phyloP scores from a whole-genome alignment of 2,888 invertebrate genomes.

The Macrosiphum euphorbiae region DNA sequence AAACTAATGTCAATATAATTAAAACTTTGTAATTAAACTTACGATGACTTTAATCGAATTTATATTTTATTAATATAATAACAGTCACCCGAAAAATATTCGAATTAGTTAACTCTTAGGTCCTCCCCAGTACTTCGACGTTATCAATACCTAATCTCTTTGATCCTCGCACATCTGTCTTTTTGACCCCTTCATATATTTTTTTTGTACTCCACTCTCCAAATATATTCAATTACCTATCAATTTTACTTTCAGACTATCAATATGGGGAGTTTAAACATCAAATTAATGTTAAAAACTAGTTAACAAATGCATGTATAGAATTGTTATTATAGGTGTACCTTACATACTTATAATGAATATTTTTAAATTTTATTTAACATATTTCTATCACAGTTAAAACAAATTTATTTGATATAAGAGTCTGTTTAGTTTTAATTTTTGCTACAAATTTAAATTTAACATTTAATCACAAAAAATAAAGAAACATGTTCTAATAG shows the following conservation, averaged over 20 bases:
- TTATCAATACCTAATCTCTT: not conserved
- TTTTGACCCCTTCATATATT: not conserved
- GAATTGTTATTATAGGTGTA: not conserved
- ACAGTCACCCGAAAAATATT: constrained; percentile 27
- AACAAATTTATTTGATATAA: not conserved
- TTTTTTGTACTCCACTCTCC: not conserved
- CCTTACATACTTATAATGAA: not conserved
- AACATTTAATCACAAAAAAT: not conserved
- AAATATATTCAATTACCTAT: not conserved
- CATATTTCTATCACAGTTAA: not conserved
- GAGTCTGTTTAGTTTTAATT: not conserved
- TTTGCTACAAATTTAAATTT: not conserved
- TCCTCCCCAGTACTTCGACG: not conserved
- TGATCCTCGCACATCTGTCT: constrained; percentile 5
- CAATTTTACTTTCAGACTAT: not conserved
- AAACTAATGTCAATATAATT: constrained; percentile 50
- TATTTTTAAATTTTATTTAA: not conserved
- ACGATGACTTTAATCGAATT: constrained; percentile 43
- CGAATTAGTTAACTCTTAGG: not conserved
- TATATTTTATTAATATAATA: constrained; percentile 40
- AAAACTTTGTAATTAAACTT: constrained; percentile 55
- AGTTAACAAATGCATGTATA: not conserved
- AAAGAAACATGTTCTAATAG: not conserved
- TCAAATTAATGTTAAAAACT: not conserved
- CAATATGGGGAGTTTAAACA: not conserved